phyloP scores from a whole-genome alignment of 64 coral and sea anemone species.

The Stylophora pistillata region DNA sequence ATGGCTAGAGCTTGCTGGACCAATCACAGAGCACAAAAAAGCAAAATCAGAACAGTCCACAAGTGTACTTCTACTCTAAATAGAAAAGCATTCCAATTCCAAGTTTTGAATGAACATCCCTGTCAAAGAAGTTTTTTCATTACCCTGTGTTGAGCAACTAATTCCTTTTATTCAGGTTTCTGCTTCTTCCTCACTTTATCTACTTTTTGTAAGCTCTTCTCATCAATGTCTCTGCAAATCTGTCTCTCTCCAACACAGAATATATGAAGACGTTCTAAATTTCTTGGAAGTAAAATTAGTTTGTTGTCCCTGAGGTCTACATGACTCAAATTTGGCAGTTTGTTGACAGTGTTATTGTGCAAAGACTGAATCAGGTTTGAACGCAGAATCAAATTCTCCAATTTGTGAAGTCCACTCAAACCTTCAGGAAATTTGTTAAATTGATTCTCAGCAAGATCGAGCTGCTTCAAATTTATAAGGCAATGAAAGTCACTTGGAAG shows the following conservation, averaged over 20 bases:
- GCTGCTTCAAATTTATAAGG: slow-evolving; percentile 62
- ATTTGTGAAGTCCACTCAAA: slow-evolving; percentile 53
- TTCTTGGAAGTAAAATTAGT: slow-evolving; percentile 74
- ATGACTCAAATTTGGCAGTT: slow-evolving; percentile 54
- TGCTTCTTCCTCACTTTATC: slow-evolving; percentile 24
- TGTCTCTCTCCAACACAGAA: slow-evolving; percentile 77
- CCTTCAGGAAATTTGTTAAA: slow-evolving; percentile 72
- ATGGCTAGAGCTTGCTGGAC: too few species aligned
- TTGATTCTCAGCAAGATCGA: slow-evolving; percentile 82
- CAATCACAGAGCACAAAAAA: too few species aligned
- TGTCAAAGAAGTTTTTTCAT: too few species aligned
- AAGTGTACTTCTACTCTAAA: too few species aligned
- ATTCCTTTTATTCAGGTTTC: not conserved
- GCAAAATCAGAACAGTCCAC: too few species aligned
- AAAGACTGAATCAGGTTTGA: slow-evolving; percentile 67
- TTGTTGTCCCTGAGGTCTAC: slow-evolving; percentile 85
- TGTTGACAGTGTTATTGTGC: slow-evolving; percentile 8
- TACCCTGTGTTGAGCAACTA: not conserved
- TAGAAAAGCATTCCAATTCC: too few species aligned
- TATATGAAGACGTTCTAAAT: slow-evolving; percentile 72
- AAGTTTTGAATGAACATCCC: too few species aligned
- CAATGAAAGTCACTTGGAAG: slow-evolving; percentile 71
- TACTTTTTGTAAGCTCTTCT: slow-evolving; percentile 33
- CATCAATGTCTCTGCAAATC: slow-evolving; percentile 47
- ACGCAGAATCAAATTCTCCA: slow-evolving; percentile 71